These are phyloP conservation scores for Monomorium pharaonis DNA, from an alignment of 1,140 invertebrate genomes.

Conservation along the genomic window DNA sequence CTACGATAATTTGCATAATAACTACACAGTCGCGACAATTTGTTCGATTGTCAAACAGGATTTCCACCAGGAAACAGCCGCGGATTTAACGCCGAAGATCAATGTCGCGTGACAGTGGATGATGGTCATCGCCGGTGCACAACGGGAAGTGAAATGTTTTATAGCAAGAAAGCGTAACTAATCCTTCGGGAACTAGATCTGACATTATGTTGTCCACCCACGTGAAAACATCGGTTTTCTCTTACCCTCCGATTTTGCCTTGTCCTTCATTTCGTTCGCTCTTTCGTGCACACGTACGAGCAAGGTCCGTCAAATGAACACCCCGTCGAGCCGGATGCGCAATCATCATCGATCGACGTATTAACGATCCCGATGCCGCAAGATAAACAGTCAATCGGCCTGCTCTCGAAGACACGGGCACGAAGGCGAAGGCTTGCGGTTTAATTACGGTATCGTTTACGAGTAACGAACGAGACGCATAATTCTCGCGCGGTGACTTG, in stretches of 20 bases:
- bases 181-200: constrained; percentile 28
- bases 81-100: not conserved
- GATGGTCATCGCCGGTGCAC: constrained; percentile 1
- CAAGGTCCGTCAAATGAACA: constrained; percentile 8
- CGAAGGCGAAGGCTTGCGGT: constrained; percentile 4
- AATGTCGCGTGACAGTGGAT: not conserved
- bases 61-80: not conserved
- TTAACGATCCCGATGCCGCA: constrained; percentile 28
- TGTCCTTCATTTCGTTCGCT: constrained; percentile 8
- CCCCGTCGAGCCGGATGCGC: constrained; percentile 31
- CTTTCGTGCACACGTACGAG: not conserved
- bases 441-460: constrained; percentile 55
- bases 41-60: not conserved
- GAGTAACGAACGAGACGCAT: constrained; percentile 50
- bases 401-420: constrained; percentile 15
- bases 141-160: constrained; percentile 52
- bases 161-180: constrained; percentile 58
- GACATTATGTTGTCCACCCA: constrained; percentile 42
- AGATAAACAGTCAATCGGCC: constrained; percentile 48
- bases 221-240: constrained; percentile 58
- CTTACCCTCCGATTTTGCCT: not conserved
- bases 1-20: not conserved
- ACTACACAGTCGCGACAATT: not conserved
- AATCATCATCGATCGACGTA: constrained; percentile 33
- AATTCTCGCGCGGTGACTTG: constrained; percentile 54